Evolutionary conservation across 2,113 vertebrate species (phyloP), one percentile per base, ranked within the genome.

Genomic region (Hypanus sabinus): DNA sequence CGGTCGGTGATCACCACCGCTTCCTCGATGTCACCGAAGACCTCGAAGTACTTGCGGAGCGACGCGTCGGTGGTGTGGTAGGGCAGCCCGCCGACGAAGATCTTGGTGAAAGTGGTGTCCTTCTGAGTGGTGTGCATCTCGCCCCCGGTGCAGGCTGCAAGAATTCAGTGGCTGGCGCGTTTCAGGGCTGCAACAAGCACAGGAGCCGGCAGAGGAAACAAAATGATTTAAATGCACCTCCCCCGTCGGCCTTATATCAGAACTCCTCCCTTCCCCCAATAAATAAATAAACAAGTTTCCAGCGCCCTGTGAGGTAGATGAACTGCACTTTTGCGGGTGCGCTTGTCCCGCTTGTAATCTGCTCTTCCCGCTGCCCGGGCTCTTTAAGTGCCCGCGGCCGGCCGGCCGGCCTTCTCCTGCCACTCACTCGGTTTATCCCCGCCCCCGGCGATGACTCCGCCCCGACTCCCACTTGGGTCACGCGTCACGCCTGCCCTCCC

Each of bases 71-170:
- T 99, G 97, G 98, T 99, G 97, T 99, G 98, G 95, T 99, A 99
- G 95, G 98, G 98, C 94, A 99, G 96, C 94, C 98, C 98, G 95
- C 98, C 98, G 95, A 99, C 98, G 96, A 99, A 99, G 96, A 99
- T 99, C 97, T 99, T 99, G 95, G 98, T 99, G 96, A 99, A 99
- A 94, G 98, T 99, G 95, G 98, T 99, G 96, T 99, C 98, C 97
- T 99, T 99, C 97, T 99, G 98, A 94, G 98, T 99, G 96, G 97
- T 99, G 98, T 99, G 98, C 98, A 99, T 99, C 97, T 98, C 98
- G 95, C 95, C 94, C 94, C 60, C 60, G 85, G 60, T 9, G 85
- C 85, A 90, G 85, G 85, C 85, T 68, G 83, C 57, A n/a, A 30
- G 2, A 76, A 27, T 27, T 76, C 75, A 76, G 30, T 27, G 75